Evolutionary conservation across 2,797 vertebrate genomes (phyloP).

Genomic region (Leptodactylus fallax): DNA sequence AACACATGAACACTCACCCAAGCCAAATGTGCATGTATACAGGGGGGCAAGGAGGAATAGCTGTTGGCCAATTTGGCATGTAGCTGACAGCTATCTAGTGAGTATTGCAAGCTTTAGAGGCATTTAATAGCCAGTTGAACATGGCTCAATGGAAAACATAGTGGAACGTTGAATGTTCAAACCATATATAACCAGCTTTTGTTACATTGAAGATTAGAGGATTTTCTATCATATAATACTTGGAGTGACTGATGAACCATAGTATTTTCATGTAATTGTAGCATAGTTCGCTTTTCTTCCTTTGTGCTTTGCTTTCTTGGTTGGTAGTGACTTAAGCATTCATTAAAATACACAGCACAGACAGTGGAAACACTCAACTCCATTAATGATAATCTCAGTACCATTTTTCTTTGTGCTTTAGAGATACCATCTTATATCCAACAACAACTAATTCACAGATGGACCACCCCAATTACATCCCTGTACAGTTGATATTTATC

Average conservation of each 20-base stretch:
- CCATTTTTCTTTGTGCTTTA: not conserved
- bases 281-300: conserved; percentile 68
- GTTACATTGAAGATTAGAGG: not conserved
- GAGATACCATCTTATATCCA: not conserved
- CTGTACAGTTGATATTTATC: not conserved
- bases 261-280: conserved; percentile 56
- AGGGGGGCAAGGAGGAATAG: no score
- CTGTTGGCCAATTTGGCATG: no score
- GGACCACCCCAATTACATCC: conserved; percentile 14
- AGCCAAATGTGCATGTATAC: no score
- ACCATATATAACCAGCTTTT: not conserved
- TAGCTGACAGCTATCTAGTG: no score
- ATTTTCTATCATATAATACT: not conserved
- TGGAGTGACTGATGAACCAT: not conserved
- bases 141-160: not conserved
- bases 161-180: not conserved
- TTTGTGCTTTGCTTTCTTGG: conserved; percentile 73
- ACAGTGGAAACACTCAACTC: conserved; percentile 54
- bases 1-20: no score
- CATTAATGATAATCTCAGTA: conserved; percentile 36
- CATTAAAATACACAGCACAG: conserved; percentile 69
- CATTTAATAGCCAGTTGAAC: not conserved
- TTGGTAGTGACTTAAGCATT: conserved; percentile 73
- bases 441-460: not conserved
- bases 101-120: no score